Percentiles rank a stretch among this genome's conserved stretches.
phyloP scores from a whole-genome alignment of 2,113 vertebrate species.

The Rhagologus leucostigma region DNA sequence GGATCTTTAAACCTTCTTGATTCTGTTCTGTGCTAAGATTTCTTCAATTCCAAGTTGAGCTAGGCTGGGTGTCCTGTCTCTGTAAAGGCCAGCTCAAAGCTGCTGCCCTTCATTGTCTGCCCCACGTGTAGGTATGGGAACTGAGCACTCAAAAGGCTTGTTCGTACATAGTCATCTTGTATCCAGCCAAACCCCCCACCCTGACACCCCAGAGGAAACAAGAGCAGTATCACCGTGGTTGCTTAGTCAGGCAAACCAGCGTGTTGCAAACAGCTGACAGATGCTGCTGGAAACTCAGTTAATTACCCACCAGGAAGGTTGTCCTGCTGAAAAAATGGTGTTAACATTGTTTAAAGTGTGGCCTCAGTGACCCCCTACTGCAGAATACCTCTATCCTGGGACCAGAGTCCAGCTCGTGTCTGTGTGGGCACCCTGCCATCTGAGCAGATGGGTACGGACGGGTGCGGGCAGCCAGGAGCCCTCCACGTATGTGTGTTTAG shows the following conservation, averaged over 20 bases:
- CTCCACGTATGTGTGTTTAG: accelerated
- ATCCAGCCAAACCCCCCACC: neutral
- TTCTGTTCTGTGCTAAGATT: neutral
- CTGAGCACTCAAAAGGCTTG: neutral
- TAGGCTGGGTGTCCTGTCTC: neutral
- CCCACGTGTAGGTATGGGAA: neutral
- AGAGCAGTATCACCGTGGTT: accelerated
- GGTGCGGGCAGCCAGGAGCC: neutral
- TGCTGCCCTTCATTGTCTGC: neutral
- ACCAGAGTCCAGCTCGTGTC: neutral
- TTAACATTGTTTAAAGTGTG: neutral
- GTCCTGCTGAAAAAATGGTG: neutral
- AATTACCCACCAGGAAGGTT: neutral
- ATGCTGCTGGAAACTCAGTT: neutral
- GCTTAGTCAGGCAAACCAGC: neutral
- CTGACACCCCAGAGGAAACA: neutral
- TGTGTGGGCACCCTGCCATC: neutral
- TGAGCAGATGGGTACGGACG: neutral
- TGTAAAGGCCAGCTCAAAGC: neutral
- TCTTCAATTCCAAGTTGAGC: neutral
- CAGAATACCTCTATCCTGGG: neutral
- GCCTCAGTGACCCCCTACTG: neutral
- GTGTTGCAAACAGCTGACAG: neutral
- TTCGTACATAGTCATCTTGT: neutral
- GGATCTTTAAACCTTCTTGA: neutral